A percentile compares a stretch with the other conserved stretches of the same genome.
Conservation (phyloP, 2,113 vertebrate species). For the Felis chaus region DNA sequence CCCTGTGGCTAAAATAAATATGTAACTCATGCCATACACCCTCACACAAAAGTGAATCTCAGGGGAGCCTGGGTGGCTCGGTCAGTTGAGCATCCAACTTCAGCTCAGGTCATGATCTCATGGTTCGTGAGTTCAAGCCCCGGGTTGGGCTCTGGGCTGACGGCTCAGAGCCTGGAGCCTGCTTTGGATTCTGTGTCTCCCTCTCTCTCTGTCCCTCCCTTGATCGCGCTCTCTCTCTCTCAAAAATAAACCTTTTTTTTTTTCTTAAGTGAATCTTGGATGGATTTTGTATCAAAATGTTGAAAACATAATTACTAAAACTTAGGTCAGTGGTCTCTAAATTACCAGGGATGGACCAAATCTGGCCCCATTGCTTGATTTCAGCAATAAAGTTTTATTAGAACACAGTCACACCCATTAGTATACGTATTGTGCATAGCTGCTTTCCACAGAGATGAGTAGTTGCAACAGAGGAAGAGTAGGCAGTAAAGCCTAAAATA, state of each 20-base stretch:
- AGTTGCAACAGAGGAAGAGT: background rate
- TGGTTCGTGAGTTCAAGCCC: no score
- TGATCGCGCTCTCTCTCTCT: no score
- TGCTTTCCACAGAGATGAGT: background rate
- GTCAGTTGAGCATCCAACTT: no score
- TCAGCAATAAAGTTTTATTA: slow-evolving; percentile 16
- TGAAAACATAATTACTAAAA: background rate
- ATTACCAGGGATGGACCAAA: background rate
- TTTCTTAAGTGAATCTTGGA: background rate
- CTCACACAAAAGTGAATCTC: background rate
- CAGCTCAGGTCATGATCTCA: no score
- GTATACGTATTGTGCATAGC: background rate
- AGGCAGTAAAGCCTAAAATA: background rate
- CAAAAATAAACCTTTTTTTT: no score
- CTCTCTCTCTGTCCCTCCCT: no score
- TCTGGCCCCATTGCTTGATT: background rate
- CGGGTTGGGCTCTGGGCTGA: no score
- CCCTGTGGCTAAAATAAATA: background rate
- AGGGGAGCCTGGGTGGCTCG: background rate
- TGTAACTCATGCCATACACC: background rate
- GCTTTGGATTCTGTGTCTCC: no score
- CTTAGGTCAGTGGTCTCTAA: background rate
- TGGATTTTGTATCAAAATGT: background rate
- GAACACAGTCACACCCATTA: background rate
- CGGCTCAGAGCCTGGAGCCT: no score